A percentile compares a stretch with the other conserved stretches of the same genome.
Conservation (phyloP, 2,113 vertebrate genomes). For the Clupea harengus region DNA sequence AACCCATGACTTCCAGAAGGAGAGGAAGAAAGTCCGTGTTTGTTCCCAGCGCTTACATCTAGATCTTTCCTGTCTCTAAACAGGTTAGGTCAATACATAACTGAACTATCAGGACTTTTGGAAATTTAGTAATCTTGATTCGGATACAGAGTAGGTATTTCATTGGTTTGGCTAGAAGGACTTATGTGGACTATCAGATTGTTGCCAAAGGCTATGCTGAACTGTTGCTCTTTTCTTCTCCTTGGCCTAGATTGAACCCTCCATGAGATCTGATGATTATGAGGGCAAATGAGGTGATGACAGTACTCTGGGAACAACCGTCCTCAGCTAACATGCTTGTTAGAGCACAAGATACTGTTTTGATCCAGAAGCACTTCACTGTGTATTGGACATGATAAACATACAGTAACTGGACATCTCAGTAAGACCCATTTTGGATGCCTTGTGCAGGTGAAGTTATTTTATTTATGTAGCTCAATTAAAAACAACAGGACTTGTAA, state of each 20-base stretch:
- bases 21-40: background rate
- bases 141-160: background rate
- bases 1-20: constrained; percentile 33
- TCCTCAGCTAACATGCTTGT: background rate
- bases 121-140: background rate
- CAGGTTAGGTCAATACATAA: background rate
- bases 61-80: background rate
- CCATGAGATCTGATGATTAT: background rate
- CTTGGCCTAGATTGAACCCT: background rate
- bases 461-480: too few relatives aligned
- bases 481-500: too few relatives aligned
- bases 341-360: background rate
- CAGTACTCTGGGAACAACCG: background rate
- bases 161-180: background rate
- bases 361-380: background rate
- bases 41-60: background rate
- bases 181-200: background rate
- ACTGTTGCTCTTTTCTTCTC: background rate
- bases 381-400: background rate
- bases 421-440: too few relatives aligned
- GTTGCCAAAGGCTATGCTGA: background rate
- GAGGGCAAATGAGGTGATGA: background rate
- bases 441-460: too few relatives aligned
- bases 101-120: background rate
- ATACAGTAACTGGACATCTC: too few relatives aligned